Conservation (phyloP, 2,888 invertebrate species). For the Drosophila maculinotata region DNA sequence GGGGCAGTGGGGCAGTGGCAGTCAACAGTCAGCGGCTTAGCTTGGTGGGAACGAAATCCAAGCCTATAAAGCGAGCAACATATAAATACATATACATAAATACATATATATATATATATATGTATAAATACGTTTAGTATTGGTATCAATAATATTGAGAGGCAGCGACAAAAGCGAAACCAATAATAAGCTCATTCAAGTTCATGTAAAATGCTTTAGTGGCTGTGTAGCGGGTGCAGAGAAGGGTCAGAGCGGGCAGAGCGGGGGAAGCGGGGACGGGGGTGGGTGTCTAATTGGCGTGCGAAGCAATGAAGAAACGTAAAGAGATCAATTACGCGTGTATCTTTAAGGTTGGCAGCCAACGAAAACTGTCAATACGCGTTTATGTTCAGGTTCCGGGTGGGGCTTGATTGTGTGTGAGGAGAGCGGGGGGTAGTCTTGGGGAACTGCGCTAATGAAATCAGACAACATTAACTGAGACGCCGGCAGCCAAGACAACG, state of each 20-base stretch:
- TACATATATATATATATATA: slow-evolving; percentile 30
- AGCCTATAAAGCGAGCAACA: slow-evolving; percentile 62
- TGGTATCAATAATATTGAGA: slow-evolving; percentile 72
- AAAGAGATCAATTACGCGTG: slow-evolving; percentile 71
- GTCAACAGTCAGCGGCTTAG: slow-evolving; percentile 34
- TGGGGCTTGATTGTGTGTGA: neutral
- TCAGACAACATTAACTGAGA: slow-evolving; percentile 78
- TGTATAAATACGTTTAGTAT: slow-evolving; percentile 61
- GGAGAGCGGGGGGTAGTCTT: slow-evolving; percentile 10
- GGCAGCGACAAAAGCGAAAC: slow-evolving; percentile 49
- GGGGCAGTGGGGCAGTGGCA: neutral
- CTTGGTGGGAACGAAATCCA: slow-evolving; percentile 61
- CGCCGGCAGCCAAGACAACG: slow-evolving; percentile 53
- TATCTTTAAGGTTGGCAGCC: slow-evolving; percentile 54
- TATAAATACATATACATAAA: slow-evolving; percentile 22
- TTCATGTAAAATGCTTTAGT: slow-evolving; percentile 72
- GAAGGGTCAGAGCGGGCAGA: no score
- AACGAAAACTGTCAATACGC: slow-evolving; percentile 65
- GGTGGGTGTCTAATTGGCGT: slow-evolving; percentile 62
- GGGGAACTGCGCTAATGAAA: slow-evolving; percentile 68
- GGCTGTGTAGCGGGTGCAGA: no score
- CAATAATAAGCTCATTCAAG: slow-evolving; percentile 78
- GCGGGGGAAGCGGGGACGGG: neutral
- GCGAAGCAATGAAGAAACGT: slow-evolving; percentile 61
- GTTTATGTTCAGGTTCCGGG: slow-evolving; percentile 30